Percentiles rank a stretch among this genome's conserved stretches.
phyloP scores from a whole-genome alignment of 2,113 vertebrate species.

The Stegastes partitus region DNA sequence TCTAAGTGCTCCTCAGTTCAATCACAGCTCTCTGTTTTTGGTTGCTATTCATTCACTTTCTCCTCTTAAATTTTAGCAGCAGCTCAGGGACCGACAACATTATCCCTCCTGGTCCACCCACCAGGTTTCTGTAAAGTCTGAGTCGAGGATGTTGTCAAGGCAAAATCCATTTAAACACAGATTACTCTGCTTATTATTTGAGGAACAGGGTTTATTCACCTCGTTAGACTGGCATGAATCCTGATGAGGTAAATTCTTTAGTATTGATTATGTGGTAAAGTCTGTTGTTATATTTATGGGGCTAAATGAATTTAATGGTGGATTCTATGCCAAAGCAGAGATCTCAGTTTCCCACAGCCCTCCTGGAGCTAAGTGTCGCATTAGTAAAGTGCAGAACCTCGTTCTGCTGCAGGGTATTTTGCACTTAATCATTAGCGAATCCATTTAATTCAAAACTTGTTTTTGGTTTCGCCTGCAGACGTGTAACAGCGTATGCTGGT shows the following conservation, averaged over 20 bases:
- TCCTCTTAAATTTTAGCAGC: slow-evolving; percentile 1
- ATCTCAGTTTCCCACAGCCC: slow-evolving; percentile 41
- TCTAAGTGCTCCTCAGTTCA: slow-evolving; percentile 26
- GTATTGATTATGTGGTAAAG: slow-evolving; percentile 44
- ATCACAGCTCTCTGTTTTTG: slow-evolving; percentile 18
- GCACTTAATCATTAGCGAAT: slow-evolving; percentile 57
- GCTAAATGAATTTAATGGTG: slow-evolving; percentile 38
- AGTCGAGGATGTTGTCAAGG: slow-evolving; percentile 13
- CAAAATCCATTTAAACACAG: slow-evolving; percentile 11
- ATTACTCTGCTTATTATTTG: slow-evolving; percentile 20
- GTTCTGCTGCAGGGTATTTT: slow-evolving; percentile 41
- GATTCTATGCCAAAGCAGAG: slow-evolving; percentile 9
- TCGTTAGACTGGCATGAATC: slow-evolving; percentile 14
- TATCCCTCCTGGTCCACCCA: neutral
- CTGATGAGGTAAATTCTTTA: slow-evolving; percentile 32
- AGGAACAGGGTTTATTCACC: slow-evolving; percentile 19
- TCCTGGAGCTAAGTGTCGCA: slow-evolving; percentile 30
- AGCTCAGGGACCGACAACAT: slow-evolving; percentile 3
- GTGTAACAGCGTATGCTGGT: slow-evolving; percentile 22
- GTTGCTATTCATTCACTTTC: neutral
- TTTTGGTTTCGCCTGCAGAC: slow-evolving; percentile 51
- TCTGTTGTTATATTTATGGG: slow-evolving; percentile 53
- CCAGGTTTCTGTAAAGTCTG: slow-evolving; percentile 6
- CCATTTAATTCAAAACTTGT: slow-evolving; percentile 52
- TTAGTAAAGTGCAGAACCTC: slow-evolving; percentile 7